Conservation (phyloP, 2,888 invertebrate species). For the Athalia rosae region DNA sequence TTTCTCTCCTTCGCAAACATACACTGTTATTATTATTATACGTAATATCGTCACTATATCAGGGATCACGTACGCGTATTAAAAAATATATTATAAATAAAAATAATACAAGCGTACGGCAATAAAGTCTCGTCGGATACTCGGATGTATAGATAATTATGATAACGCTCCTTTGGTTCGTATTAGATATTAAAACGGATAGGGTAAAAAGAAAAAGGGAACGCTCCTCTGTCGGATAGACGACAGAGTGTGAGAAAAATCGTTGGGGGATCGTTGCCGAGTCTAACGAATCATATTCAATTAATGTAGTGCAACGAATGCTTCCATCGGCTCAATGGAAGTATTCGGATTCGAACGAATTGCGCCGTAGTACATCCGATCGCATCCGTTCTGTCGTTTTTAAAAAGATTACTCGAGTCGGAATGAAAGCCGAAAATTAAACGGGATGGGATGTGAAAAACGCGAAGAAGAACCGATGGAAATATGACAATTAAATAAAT, state of each 20-base stretch:
- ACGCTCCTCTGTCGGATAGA: background rate
- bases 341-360: conserved; percentile 46
- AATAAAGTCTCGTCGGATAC: background rate
- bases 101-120: too few species aligned
- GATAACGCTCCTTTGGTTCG: background rate
- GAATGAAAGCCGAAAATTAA: background rate
- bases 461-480: background rate
- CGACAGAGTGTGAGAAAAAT: background rate
- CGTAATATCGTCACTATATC: conserved; percentile 8
- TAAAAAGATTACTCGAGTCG: background rate
- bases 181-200: background rate
- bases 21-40: conserved; percentile 3
- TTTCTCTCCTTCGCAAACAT: background rate
- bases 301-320: conserved; percentile 44
- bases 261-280: conserved; percentile 6
- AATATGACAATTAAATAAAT: conserved; percentile 4
- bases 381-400: background rate
- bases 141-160: background rate
- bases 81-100: background rate
- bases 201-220: too few species aligned
- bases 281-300: background rate
- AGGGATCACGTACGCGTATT: conserved; percentile 15
- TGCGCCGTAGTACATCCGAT: conserved; percentile 15
- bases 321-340: conserved; percentile 53
- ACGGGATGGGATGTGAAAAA: background rate